phyloP scores from a whole-genome alignment of 1,140 invertebrate species.

The Neuroterus valhalla region DNA sequence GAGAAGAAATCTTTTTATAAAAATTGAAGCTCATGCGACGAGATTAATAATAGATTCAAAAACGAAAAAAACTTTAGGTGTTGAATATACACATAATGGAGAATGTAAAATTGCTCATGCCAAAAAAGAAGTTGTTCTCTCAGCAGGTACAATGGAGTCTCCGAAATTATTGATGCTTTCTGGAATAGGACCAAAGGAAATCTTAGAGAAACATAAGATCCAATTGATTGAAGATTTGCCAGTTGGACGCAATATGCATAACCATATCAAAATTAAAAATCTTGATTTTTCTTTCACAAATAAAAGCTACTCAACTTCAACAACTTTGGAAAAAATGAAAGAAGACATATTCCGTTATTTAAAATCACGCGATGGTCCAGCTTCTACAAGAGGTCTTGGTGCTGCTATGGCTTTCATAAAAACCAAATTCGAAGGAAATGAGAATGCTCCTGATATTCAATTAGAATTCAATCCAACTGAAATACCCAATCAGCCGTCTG shows the following conservation, averaged over 20 bases:
- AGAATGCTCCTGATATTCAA: conserved; percentile 79
- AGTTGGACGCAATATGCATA: conserved; percentile 84
- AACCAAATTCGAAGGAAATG: conserved; percentile 56
- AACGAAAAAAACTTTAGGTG: conserved; percentile 82
- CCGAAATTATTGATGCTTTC: too few relatives aligned
- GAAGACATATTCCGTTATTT: conserved; percentile 75
- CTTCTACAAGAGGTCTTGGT: conserved; percentile 66
- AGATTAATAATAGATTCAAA: conserved; percentile 83
- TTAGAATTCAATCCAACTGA: conserved; percentile 65
- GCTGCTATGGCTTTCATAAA: conserved; percentile 60
- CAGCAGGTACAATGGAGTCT: conserved; percentile 77
- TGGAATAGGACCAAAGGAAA: too few relatives aligned
- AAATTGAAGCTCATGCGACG: conserved; percentile 82
- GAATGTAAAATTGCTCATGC: conserved; percentile 73
- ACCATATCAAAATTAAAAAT: conserved; percentile 78
- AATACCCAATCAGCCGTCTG: conserved; percentile 47
- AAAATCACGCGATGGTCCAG: conserved; percentile 57
- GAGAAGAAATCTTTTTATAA: conserved; percentile 82
- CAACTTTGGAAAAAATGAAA: conserved; percentile 71
- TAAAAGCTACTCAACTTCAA: conserved; percentile 71
- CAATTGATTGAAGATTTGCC: conserved; percentile 76
- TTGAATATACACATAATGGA: conserved; percentile 77
- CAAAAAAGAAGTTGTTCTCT: conserved; percentile 81
- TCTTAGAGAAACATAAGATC: conserved; percentile 74
- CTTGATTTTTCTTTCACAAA: conserved; percentile 74